Evolutionary conservation across 2,797 vertebrate genomes (phyloP), one percentile per base, ranked within the genome.

Genomic region (Urophycis tenuis): DNA sequence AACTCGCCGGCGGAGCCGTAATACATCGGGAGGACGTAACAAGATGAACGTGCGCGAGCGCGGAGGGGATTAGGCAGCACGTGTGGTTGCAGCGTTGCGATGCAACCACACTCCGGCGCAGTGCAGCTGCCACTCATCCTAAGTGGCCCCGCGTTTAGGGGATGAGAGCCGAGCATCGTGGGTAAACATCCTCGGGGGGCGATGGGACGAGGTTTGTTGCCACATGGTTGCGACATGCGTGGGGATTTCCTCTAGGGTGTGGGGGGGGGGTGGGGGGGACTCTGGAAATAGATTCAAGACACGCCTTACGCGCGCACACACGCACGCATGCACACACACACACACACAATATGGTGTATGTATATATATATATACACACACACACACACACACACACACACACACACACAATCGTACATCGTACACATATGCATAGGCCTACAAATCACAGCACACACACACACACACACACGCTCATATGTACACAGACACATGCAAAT

Each of bases 151-250:
- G 60, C 60, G n/a, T 29, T 64, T 25, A 64, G 60, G 60, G 60
- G 60, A 64, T 29, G 60, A 64, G 60, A 64, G 60, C 60, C 10
- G 60, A 29, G 60, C 60, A 64, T 64, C 60, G 15, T 64, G 90
- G 87, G 82, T 88, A 87, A 88, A 85, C 80, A 84, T 85, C 85
- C 45, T 88, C 88, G 81, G 30, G 86, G 88, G 83, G 85, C 82
- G 85, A 89, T 84, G 85, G 87, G 87, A 88, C 84, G 84, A 75
- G 86, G 84, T 86, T 81, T 84, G 90, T 90, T 91, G 89, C 89
- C 85, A 86, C 89, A 86, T 90, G 88, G 88, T 91, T 91, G 90
- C 90, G 89, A 85, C 91, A 91, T 89, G 89, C 82, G 87, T 88
- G 87, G 86, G 87, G 85, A 34, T 39, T 82, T 90, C 90, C 85